Conservation (phyloP, 2,888 invertebrate species). For the Onthophagus sagittarius region DNA sequence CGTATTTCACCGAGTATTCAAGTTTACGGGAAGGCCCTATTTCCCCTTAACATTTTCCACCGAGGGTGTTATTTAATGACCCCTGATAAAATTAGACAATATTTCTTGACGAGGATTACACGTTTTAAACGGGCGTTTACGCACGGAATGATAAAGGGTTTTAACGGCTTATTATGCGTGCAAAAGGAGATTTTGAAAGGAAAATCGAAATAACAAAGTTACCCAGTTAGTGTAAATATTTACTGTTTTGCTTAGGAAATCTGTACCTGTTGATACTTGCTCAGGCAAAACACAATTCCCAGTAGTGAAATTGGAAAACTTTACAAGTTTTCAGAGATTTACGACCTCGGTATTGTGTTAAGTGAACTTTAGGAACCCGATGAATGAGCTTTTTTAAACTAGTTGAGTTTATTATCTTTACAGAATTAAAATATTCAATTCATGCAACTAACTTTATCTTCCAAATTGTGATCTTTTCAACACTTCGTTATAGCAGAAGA, state of each 20-base stretch:
- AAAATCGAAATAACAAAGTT: no score
- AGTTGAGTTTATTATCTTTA: no score
- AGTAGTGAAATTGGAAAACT: not conserved
- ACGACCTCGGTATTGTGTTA: not conserved
- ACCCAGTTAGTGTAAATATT: no score
- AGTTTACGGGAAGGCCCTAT: not conserved
- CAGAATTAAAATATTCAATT: not conserved
- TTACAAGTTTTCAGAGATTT: not conserved
- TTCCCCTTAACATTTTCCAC: not conserved
- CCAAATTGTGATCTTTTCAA: not conserved
- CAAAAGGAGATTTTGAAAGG: no score
- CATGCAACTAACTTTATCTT: not conserved
- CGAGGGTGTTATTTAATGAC: not conserved
- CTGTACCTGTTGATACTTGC: not conserved
- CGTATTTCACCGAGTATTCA: not conserved
- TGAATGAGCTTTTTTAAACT: no score
- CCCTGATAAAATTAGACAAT: not conserved
- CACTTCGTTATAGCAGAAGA: not conserved
- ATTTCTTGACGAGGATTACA: not conserved
- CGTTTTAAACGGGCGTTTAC: not conserved
- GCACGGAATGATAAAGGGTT: not conserved
- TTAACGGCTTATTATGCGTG: no score
- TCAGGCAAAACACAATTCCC: not conserved
- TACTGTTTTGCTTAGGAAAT: no score
- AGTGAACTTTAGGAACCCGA: not conserved